Conservation (phyloP, 2,113 vertebrate genomes). For the Isurus oxyrinchus region DNA sequence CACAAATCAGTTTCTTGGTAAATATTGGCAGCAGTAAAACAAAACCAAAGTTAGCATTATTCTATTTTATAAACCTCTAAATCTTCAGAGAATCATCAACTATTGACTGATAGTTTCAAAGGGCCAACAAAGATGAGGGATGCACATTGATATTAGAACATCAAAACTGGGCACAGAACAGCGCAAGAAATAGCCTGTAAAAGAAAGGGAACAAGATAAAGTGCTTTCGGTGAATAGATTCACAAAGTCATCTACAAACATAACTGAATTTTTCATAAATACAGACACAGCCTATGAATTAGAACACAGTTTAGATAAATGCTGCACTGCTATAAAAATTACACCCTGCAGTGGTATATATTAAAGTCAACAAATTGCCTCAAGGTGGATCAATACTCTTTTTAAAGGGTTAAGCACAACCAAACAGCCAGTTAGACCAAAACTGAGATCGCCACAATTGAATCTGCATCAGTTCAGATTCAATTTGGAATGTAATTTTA, state of each 20-base stretch:
- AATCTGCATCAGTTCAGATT: neutral
- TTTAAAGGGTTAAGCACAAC: neutral
- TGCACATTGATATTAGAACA: neutral
- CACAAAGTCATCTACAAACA: neutral
- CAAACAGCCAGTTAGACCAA: neutral
- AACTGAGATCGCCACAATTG: neutral
- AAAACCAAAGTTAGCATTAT: neutral
- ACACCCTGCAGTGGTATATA: neutral
- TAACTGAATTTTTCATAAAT: neutral
- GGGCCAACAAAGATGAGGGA: neutral
- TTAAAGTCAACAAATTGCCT: neutral
- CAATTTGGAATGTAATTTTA: neutral
- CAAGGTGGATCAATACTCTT: neutral
- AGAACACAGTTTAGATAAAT: neutral
- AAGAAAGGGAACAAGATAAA: neutral
- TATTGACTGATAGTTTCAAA: neutral
- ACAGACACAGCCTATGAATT: neutral
- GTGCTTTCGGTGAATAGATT: neutral
- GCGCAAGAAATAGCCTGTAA: neutral
- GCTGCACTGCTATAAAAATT: neutral
- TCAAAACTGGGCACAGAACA: neutral
- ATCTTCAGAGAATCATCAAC: neutral
- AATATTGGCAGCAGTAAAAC: neutral
- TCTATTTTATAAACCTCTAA: neutral
- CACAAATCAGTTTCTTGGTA: neutral